These are phyloP conservation scores for Squalus acanthias DNA, from an alignment of 2,797 vertebrate species.

Conservation along the genomic window DNA sequence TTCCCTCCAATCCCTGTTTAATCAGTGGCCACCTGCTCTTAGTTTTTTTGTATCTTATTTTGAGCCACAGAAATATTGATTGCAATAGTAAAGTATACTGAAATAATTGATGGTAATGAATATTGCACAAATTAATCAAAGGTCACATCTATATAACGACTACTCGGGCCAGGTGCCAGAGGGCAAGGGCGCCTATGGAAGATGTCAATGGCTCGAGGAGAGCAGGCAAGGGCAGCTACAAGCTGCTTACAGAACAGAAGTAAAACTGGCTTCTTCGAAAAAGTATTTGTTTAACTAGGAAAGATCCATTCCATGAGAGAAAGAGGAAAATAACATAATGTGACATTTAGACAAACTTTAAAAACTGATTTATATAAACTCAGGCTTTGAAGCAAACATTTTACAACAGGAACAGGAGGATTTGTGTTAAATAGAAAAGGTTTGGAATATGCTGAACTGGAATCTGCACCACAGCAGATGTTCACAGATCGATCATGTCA, in stretches of 20 bases:
- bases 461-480: neutral
- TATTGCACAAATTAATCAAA: neutral
- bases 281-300: neutral
- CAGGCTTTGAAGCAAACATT: neutral
- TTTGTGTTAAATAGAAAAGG: neutral
- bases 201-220: neutral
- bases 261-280: neutral
- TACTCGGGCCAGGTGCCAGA: too few relatives aligned
- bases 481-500: neutral
- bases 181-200: neutral
- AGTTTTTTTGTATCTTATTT: neutral
- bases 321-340: neutral
- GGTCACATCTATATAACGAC: neutral
- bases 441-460: neutral
- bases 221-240: neutral
- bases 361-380: neutral
- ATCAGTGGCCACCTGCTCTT: neutral
- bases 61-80: neutral
- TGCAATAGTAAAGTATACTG: neutral
- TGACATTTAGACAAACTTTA: neutral
- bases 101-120: neutral
- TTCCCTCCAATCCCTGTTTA: neutral
- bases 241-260: neutral
- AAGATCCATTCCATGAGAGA: neutral
- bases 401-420: neutral